Conservation (phyloP, 2,888 invertebrate species). For the Amphipyra berbera region DNA sequence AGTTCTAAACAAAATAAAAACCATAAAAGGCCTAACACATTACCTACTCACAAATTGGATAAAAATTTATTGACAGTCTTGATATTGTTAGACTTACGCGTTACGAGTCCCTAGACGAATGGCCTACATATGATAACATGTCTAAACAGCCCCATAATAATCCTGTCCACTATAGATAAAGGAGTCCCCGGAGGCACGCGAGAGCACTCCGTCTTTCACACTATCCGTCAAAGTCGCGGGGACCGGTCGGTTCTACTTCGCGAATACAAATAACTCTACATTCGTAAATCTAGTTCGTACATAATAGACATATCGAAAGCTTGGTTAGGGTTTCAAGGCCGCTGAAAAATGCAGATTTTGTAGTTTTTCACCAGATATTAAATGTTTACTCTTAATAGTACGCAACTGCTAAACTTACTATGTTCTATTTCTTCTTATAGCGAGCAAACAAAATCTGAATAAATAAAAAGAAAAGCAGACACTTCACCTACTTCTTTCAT, state of each 20-base stretch:
- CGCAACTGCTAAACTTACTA: neutral
- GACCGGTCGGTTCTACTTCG: constrained; percentile 39
- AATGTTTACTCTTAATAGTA: neutral
- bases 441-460: no score
- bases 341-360: constrained; percentile 16
- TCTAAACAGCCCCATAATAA: constrained; percentile 58
- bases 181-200: constrained; percentile 43
- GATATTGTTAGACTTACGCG: constrained; percentile 33
- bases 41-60: constrained; percentile 28
- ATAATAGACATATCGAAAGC: constrained; percentile 42
- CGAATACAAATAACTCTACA: constrained; percentile 56
- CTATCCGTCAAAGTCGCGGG: constrained; percentile 56
- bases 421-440: no score
- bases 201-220: constrained; percentile 52
- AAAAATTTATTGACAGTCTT: constrained; percentile 36
- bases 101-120: constrained; percentile 52
- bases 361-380: neutral
- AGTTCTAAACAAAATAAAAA: constrained; percentile 8
- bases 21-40: constrained; percentile 23
- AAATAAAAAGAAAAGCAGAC: constrained; percentile 27
- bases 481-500: constrained; percentile 37
- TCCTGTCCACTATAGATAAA: constrained; percentile 59
- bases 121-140: constrained; percentile 58
- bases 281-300: constrained; percentile 50
- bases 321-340: constrained; percentile 4